Percentiles rank a stretch among this genome's conserved stretches.
phyloP scores from a whole-genome alignment of 2,113 vertebrate species.

The Hippocampus guttulatus region DNA sequence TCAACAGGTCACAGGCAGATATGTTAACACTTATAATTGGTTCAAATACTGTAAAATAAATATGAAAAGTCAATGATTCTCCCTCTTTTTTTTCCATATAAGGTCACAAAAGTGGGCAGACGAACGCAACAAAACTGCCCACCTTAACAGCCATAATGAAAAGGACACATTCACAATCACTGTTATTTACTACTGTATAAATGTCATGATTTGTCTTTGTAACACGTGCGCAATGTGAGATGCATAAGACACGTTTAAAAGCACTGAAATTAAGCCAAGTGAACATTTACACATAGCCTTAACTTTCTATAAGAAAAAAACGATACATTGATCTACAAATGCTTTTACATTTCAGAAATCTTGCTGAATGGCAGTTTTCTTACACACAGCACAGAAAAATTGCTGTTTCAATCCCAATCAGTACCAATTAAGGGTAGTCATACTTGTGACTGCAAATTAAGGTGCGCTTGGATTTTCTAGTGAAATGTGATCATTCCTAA shows the following conservation, averaged over 20 bases:
- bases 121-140: background rate
- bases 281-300: conserved; percentile 25
- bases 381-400: background rate
- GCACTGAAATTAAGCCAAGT: conserved; percentile 33
- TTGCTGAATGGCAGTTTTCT: background rate
- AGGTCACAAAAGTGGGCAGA: background rate
- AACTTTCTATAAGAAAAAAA: conserved; percentile 13
- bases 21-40: background rate
- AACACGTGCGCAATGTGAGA: conserved; percentile 18
- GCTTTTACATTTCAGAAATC: conserved; percentile 41
- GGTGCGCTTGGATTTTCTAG: conserved; percentile 12
- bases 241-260: conserved; percentile 27
- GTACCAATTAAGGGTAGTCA: background rate
- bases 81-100: background rate
- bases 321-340: conserved; percentile 9
- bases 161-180: background rate
- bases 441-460: conserved; percentile 10
- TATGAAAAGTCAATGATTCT: background rate
- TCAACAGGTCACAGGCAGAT: background rate
- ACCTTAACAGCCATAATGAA: background rate
- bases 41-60: background rate
- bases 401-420: background rate
- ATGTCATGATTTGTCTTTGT: conserved; percentile 24
- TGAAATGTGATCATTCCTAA: background rate
- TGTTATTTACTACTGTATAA: background rate